A percentile compares a stretch with the other conserved stretches of the same genome.
Evolutionary conservation across 2,888 invertebrate genomes (phyloP).

Genomic region (Chloroclystis v-ata): DNA sequence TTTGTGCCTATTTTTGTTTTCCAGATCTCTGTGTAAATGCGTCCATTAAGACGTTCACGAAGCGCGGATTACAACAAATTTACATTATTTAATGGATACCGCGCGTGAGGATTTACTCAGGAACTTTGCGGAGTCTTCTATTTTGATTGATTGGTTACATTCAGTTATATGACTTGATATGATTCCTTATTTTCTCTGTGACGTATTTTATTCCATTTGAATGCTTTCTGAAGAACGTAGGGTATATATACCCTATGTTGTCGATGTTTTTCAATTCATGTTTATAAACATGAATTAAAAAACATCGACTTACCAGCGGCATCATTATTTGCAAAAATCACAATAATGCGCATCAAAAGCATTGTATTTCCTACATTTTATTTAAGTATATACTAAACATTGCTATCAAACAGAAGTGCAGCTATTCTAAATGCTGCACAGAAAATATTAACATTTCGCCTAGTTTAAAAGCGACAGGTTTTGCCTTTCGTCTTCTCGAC

Average conservation of each 20-base stretch:
- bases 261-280: too few relatives aligned
- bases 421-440: too few relatives aligned
- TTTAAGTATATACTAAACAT: too few relatives aligned
- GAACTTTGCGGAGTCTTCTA: constrained; percentile 44
- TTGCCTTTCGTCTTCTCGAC: constrained; percentile 37
- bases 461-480: constrained; percentile 12
- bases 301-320: too few relatives aligned
- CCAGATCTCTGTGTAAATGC: constrained; percentile 15
- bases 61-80: constrained; percentile 75
- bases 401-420: too few relatives aligned
- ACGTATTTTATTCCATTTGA: background rate
- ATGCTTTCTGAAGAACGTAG: too few relatives aligned
- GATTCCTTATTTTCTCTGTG: background rate
- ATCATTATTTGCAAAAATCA: too few relatives aligned
- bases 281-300: too few relatives aligned
- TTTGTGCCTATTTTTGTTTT: too few relatives aligned
- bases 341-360: too few relatives aligned
- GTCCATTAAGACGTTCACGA: constrained; percentile 42
- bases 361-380: too few relatives aligned
- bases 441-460: background rate
- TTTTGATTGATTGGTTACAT: constrained; percentile 47
- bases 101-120: constrained; percentile 71
- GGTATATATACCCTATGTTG: too few relatives aligned
- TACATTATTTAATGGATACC: constrained; percentile 76
- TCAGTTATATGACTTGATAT: constrained; percentile 5